phyloP scores from a whole-genome alignment of 2,113 vertebrate genomes.

The Lucifuga dentata region DNA sequence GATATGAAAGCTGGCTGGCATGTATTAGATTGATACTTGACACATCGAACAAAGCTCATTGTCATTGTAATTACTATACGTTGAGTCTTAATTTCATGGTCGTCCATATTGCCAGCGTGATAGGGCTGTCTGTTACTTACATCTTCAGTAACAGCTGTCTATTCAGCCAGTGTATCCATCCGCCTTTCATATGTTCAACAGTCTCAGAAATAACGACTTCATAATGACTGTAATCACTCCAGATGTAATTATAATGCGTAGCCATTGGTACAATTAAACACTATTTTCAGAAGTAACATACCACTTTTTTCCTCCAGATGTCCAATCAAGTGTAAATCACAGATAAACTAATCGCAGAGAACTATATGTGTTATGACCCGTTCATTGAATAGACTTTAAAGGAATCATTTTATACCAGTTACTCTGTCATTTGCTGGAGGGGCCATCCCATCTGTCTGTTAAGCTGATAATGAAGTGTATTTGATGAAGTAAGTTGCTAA shows the following conservation, averaged over 20 bases:
- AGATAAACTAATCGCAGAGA: conserved; percentile 71
- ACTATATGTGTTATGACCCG: conserved; percentile 74
- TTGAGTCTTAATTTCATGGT: conserved; percentile 82
- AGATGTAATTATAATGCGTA: conserved; percentile 89
- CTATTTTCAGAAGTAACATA: conserved; percentile 69
- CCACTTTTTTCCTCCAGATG: conserved; percentile 70
- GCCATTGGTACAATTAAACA: conserved; percentile 75
- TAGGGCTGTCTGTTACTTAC: conserved; percentile 80
- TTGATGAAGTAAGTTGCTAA: conserved; percentile 80
- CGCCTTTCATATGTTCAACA: conserved; percentile 77
- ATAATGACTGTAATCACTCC: conserved; percentile 89
- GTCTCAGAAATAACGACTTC: conserved; percentile 87
- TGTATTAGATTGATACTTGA: conserved; percentile 82
- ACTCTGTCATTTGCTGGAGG: conserved; percentile 76
- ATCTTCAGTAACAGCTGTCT: conserved; percentile 84
- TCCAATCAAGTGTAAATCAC: conserved; percentile 74
- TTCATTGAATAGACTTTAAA: conserved; percentile 70
- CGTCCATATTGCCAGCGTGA: conserved; percentile 79
- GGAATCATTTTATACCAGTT: conserved; percentile 73
- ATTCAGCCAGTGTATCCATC: conserved; percentile 70
- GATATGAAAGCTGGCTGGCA: conserved; percentile 82
- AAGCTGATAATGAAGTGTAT: conserved; percentile 78
- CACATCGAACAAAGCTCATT: conserved; percentile 81
- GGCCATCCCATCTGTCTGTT: conserved; percentile 77
- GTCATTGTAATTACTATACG: conserved; percentile 83